Evolutionary conservation across 1,140 invertebrate species (phyloP).

Genomic region (Scaptomyza pallida): DNA sequence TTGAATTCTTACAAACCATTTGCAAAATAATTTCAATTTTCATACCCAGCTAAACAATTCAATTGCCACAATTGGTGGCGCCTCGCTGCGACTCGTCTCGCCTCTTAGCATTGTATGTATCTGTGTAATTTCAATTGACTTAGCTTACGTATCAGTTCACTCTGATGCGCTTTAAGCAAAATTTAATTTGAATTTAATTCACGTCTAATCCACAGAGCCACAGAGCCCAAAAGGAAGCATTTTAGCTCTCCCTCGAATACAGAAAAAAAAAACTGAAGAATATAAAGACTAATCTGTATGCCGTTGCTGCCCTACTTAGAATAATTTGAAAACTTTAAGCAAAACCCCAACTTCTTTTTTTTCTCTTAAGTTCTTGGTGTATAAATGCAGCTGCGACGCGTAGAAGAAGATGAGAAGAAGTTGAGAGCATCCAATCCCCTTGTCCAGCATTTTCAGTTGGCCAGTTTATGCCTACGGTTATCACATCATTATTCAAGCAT

Average conservation of each 20-base stretch:
- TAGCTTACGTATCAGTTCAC: constrained; percentile 64
- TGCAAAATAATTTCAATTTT: constrained; percentile 41
- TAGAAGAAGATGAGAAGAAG: constrained; percentile 6
- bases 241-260: constrained; percentile 21
- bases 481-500: constrained; percentile 81
- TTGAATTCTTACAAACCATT: constrained; percentile 27
- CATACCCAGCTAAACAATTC: constrained; percentile 32
- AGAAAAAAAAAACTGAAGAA: too few relatives aligned
- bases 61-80: constrained; percentile 3
- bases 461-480: constrained; percentile 80
- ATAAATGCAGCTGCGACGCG: constrained; percentile 63
- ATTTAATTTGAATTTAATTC: constrained; percentile 80
- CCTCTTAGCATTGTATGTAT: constrained; percentile 2
- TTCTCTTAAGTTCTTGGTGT: constrained; percentile 1
- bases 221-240: constrained; percentile 18
- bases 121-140: constrained; percentile 52
- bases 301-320: constrained; percentile 69
- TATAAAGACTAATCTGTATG: constrained; percentile 63
- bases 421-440: constrained; percentile 21
- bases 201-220: constrained; percentile 28
- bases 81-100: too few relatives aligned
- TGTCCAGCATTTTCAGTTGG: constrained; percentile 23
- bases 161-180: constrained; percentile 68
- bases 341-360: constrained; percentile 53
- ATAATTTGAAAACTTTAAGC: constrained; percentile 82